Evolutionary conservation across 2,888 invertebrate genomes (phyloP), one percentile per base, ranked within the genome.

Genomic region (Cerceris rybyensis): DNA sequence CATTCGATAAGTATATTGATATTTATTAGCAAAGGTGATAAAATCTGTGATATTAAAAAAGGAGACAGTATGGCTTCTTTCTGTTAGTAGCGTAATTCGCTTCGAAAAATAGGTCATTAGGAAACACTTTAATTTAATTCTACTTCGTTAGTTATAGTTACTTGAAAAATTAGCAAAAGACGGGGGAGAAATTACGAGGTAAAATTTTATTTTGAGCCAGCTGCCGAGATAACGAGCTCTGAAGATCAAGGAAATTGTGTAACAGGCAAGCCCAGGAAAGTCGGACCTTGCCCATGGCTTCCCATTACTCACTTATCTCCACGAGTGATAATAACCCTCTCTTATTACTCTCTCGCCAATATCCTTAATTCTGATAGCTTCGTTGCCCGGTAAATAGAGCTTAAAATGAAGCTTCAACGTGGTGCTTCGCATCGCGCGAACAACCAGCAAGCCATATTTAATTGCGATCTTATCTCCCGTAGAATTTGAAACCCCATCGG

Each of bases 81-180:
- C 28, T 2, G 4, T 28, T 28, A 1, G 28, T 28, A 28, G 28
- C 28, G 28, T 28, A 28, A 28, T 28, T 4, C 28, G 28, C 28
- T 28, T 28, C 4, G 28, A 28, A 28, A 28, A 28, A 28, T 28
- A 28, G 28, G 28, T 28, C 28, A 4, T 28, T 28, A 11, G 46
- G 9, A 46, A 6, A 46, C 11, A 46, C 46, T 46, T 11, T 46
- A 1, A 13, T 54, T 54, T 13, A 54, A 54, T n/a, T 9, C 8
- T 7, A 9, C 13, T 78, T 72, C 71, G 71, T 78, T 78, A 76
- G 71, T 78, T 75, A 71, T 76, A 78, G 67, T 78, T 68, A 67
- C 50, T 54, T 67, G 58, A 64, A 16, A 49, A 68, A 54, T 65
- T 59, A 14, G 54, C 17, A 67, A 61, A 14, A 70, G 75, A 72